A percentile compares a stretch with the other conserved stretches of the same genome.
Evolutionary conservation across 2,797 vertebrate species (phyloP).

Genomic region (Spinibarbus caldwelli): DNA sequence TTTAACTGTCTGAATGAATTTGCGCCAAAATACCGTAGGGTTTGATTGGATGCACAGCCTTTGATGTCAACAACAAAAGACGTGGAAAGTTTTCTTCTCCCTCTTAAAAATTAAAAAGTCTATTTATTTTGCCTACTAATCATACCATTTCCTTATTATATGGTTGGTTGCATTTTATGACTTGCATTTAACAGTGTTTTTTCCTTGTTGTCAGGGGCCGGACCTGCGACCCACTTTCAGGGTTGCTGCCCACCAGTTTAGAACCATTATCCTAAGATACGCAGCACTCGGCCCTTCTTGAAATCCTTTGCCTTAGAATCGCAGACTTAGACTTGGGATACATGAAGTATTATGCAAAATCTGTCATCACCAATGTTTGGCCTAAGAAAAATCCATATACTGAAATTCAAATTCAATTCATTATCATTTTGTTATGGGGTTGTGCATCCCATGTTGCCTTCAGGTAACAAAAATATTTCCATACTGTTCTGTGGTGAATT

Average conservation of each 20-base stretch:
- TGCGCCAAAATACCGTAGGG: not conserved
- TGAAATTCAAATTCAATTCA: slow-evolving; percentile 16
- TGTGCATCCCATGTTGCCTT: slow-evolving; percentile 12
- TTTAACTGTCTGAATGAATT: slow-evolving; percentile 18
- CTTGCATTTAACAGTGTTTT: not conserved
- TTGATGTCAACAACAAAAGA: slow-evolving; percentile 33
- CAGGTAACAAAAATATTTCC: slow-evolving; percentile 10
- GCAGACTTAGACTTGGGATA: not conserved
- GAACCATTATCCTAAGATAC: not conserved
- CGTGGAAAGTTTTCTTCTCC: slow-evolving; percentile 15
- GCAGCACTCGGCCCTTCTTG: not conserved
- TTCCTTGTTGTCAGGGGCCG: not conserved
- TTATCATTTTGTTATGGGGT: not conserved
- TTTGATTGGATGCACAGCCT: slow-evolving; percentile 15
- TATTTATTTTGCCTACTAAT: slow-evolving; percentile 20
- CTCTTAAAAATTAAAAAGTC: slow-evolving; percentile 17
- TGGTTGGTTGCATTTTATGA: slow-evolving; percentile 33
- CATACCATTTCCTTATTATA: slow-evolving; percentile 10
- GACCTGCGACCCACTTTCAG: not conserved
- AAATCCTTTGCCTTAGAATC: not conserved
- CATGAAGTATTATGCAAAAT: slow-evolving; percentile 11
- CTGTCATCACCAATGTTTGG: slow-evolving; percentile 13
- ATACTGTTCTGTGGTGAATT: slow-evolving; percentile 15
- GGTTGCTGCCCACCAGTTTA: not conserved
- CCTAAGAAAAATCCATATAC: not conserved